These are phyloP conservation scores for Peromyscus polionotus DNA, from an alignment of 2,113 vertebrate species.

Conservation along the genomic window DNA sequence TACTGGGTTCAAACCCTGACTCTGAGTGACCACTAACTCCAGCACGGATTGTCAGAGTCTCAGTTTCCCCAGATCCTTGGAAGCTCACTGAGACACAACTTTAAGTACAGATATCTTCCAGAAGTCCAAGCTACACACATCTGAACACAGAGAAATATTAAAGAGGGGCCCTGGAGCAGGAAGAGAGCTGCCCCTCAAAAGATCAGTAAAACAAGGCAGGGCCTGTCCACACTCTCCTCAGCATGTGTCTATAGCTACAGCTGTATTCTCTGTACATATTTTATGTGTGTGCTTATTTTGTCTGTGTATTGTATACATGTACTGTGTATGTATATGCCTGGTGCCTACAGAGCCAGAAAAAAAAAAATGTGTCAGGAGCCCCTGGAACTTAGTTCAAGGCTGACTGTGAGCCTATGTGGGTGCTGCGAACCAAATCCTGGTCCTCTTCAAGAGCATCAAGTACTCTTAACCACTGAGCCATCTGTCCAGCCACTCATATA, in stretches of 20 bases:
- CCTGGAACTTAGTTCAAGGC: not conserved
- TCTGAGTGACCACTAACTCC: not conserved
- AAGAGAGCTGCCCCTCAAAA: fast-evolving
- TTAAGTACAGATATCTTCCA: fast-evolving
- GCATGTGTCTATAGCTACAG: not conserved
- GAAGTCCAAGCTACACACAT: fast-evolving
- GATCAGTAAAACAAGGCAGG: fast-evolving
- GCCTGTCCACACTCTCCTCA: too few species aligned
- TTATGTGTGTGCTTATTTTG: not conserved
- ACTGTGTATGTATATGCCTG: not conserved
- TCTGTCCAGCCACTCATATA: not conserved
- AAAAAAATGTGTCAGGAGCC: not conserved
- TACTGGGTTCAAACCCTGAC: not conserved
- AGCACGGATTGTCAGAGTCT: not conserved
- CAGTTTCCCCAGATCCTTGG: not conserved
- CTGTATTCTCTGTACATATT: not conserved
- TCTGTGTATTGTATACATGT: not conserved
- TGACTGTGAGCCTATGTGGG: too few species aligned
- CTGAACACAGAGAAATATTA: not conserved
- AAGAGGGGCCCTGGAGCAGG: fast-evolving
- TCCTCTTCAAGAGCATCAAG: not conserved
- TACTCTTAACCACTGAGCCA: not conserved
- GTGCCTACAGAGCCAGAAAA: not conserved
- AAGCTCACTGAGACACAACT: fast-evolving
- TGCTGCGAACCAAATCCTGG: not conserved